Evolutionary conservation across 2,888 invertebrate genomes (phyloP), one percentile per base, ranked within the genome.

Genomic region (Marasmarcha lunaedactyla): DNA sequence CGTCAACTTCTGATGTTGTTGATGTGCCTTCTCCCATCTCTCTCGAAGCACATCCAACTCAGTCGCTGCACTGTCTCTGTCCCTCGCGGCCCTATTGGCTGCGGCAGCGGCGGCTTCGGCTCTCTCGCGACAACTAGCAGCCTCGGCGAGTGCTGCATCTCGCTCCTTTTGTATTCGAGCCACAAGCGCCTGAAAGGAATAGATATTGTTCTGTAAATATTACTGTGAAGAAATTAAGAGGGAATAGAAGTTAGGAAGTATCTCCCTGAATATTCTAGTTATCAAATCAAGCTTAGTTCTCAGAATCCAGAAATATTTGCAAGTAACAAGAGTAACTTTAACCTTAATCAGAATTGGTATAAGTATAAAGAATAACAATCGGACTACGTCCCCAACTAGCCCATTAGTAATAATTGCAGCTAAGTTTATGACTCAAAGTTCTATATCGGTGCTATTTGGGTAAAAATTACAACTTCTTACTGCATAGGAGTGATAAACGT

Each of bases 1-100:
- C 77, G 93, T 92, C 35, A 93, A 73, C 71, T 94, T 94, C 71
- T 94, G 93, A 53, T 94, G 92, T 54, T 90, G 87, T 54, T 88
- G 87, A 64, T 94, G 93, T 10, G 91, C 88, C 63, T 95, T 95
- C 64, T 95, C 95, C 88, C 94, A 92, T 63, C 94, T 81, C 52
- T 96, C 95, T 61, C 95, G 90, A 7, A 94, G 85, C 35, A 95
- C 89, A 41, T 95, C 95, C 48, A 94, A 79, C 73, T 96, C 96
- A 1, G 93, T 91, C 52, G 92, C 89, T 44, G 92, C 87, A 46
- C 91, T 92, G 59, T 96, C 94, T 49, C 91, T 86, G 55, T 96
- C 96, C 15, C 95, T 86, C 45, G 93, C 92, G 15, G 91, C 89
- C 64, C 95, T 90, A 50, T 90, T 88, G 36, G 94, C 88, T 49